These are phyloP conservation scores for Ctenosaura bakeri DNA, from an alignment of 2,797 vertebrate species.

Conservation along the genomic window DNA sequence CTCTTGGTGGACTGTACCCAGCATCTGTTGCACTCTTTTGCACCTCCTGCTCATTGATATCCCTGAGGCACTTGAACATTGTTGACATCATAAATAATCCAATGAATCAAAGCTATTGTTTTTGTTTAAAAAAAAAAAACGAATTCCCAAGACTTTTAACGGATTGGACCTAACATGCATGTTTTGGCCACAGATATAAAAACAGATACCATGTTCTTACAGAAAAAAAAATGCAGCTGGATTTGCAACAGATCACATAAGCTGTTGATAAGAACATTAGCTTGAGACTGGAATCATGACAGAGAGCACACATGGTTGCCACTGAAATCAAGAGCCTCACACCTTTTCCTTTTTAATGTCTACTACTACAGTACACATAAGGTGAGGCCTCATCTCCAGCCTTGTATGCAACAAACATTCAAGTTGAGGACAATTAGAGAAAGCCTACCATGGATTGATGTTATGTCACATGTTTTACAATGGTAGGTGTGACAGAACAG, in stretches of 20 bases:
- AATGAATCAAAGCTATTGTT: conserved; percentile 73
- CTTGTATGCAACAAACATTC: not conserved
- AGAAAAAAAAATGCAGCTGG: conserved; percentile 43
- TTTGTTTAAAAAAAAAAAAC: conserved; percentile 22
- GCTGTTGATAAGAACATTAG: conserved; percentile 55
- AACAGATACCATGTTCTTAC: conserved; percentile 49
- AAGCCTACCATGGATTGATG: not conserved
- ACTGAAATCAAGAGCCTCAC: not conserved
- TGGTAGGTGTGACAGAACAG: not conserved
- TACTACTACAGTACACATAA: not conserved
- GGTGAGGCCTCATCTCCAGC: not conserved
- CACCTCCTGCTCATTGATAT: conserved; percentile 90
- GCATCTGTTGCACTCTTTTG: conserved; percentile 88
- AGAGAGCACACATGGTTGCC: not conserved
- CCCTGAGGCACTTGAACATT: conserved; percentile 92
- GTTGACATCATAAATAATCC: conserved; percentile 81
- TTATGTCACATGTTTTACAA: not conserved
- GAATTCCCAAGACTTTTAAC: conserved; percentile 58
- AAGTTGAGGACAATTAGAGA: not conserved
- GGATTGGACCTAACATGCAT: conserved; percentile 65
- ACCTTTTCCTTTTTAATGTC: not conserved
- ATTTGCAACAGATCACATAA: conserved; percentile 61
- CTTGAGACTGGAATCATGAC: not conserved
- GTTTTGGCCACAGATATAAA: conserved; percentile 59
- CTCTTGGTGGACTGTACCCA: conserved; percentile 17